These are phyloP conservation scores for Calidris pygmaea DNA, from an alignment of 2,113 vertebrate species.

Conservation along the genomic window DNA sequence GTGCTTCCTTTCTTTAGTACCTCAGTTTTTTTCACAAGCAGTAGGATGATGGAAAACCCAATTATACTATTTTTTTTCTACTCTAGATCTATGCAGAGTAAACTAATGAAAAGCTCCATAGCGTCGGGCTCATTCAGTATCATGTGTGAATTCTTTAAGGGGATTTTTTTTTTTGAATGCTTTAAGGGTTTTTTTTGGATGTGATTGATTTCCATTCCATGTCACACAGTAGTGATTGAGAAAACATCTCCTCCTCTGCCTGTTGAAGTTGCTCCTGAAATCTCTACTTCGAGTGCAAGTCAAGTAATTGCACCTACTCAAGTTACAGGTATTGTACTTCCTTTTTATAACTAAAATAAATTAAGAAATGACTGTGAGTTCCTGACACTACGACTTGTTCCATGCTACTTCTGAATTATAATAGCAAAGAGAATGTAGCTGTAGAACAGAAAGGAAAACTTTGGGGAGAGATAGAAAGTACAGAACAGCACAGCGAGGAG, in stretches of 20 bases:
- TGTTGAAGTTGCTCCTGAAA: constrained; percentile 86
- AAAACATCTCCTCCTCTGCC: constrained; percentile 89
- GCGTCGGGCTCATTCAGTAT: background rate
- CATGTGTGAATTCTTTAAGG: background rate
- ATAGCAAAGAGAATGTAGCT: background rate
- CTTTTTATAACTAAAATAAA: background rate
- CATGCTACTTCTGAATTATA: background rate
- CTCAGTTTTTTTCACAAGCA: background rate
- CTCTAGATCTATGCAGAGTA: background rate
- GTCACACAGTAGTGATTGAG: constrained; percentile 85
- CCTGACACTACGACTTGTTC: background rate
- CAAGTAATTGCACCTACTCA: constrained; percentile 93
- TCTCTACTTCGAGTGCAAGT: constrained; percentile 86
- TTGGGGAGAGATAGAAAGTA: background rate
- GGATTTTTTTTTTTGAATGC: background rate
- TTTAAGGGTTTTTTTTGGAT: background rate
- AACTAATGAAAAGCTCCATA: background rate
- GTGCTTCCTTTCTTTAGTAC: background rate
- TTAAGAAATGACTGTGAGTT: background rate
- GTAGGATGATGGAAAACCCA: background rate
- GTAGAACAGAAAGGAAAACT: background rate
- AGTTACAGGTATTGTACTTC: constrained; percentile 82
- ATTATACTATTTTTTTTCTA: background rate
- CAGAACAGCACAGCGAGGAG: background rate
- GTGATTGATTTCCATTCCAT: constrained; percentile 40